Evolutionary conservation across 2,888 invertebrate species (phyloP).

Genomic region (Bembecia ichneumoniformis): DNA sequence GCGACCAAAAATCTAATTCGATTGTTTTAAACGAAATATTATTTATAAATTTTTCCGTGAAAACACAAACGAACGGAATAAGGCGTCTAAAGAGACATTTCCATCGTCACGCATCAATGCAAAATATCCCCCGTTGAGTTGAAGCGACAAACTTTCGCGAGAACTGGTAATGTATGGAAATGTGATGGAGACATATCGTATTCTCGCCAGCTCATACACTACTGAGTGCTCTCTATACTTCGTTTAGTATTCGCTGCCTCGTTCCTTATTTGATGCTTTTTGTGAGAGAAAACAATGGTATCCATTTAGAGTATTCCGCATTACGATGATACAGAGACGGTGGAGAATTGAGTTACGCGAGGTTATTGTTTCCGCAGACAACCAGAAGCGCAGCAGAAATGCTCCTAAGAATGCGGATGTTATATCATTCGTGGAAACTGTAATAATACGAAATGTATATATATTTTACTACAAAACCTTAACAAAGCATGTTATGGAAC

Average conservation of each 20-base stretch:
- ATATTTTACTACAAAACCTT: no score
- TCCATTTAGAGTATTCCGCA: conserved; percentile 45
- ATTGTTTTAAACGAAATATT: no score
- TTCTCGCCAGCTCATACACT: conserved; percentile 32
- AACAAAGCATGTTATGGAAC: no score
- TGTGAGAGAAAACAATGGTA: conserved; percentile 50
- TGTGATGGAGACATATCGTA: conserved; percentile 62
- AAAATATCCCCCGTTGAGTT: conserved; percentile 37
- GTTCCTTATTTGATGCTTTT: conserved; percentile 46
- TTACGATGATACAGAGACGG: conserved; percentile 36
- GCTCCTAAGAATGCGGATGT: not conserved
- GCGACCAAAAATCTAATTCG: no score
- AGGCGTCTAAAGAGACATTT: conserved; percentile 29
- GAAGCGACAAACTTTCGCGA: conserved; percentile 19
- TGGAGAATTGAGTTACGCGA: conserved; percentile 40
- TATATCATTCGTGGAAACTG: not conserved
- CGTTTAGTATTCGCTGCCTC: conserved; percentile 37
- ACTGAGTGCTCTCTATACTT: conserved; percentile 42
- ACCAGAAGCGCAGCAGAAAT: not conserved
- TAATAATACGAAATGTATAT: not conserved
- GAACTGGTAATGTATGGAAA: conserved; percentile 47
- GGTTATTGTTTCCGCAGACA: conserved; percentile 2
- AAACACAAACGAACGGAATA: not conserved
- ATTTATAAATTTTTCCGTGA: not conserved
- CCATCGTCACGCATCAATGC: conserved; percentile 40